Base-by-base conservation (phyloP, 2,888 invertebrate genomes). In the Eilema sororculum region DNA sequence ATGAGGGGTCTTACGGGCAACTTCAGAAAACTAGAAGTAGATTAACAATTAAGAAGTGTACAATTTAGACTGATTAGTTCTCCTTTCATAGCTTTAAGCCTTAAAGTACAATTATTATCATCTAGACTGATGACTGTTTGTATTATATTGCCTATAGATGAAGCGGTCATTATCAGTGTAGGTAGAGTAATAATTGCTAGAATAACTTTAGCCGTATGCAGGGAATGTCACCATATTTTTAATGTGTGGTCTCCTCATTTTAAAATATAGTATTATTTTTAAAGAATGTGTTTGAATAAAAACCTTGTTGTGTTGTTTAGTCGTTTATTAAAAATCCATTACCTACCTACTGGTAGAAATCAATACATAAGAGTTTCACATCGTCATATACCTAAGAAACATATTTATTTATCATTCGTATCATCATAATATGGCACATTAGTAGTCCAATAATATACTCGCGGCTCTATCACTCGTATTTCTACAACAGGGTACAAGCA, bases 11-110 rank as follows among this genome's bases (percentile, higher is more conserved):
- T 97, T 41, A 97, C 96, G 5, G 97, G 97, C 67, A 97, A 97
- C 85, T 97, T 97, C 88, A 95, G 97, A 77, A 97, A 97, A 90
- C 95, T 97, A 67, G 97, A 97, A 95, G 97, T 97, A 52, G 97
- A 97, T 91, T 97, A 86, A 86, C 57, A 73, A 65, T 25, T 59
- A 64, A n/a, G 24, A 56, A 41, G 13, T 37, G 25, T 72, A 68
- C 41, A 68, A 61, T 46, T 68, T 75, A 78, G 81, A 81, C 81
- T 81, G 80, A 82, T 76, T 75, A 71, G 68, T 73, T 73, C 59
- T 57, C 67, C 67, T 64, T 71, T 68, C 56, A 71, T 73, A n/a
- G 28, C 71, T 69, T 70, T 63, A 58, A 63, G 63, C 13, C 46
- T 37, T 10, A 5, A 59, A 76, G 68, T 28, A 68, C 61, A 37